Conservation (phyloP, 1,140 invertebrate genomes). For the Papilio dardanus region DNA sequence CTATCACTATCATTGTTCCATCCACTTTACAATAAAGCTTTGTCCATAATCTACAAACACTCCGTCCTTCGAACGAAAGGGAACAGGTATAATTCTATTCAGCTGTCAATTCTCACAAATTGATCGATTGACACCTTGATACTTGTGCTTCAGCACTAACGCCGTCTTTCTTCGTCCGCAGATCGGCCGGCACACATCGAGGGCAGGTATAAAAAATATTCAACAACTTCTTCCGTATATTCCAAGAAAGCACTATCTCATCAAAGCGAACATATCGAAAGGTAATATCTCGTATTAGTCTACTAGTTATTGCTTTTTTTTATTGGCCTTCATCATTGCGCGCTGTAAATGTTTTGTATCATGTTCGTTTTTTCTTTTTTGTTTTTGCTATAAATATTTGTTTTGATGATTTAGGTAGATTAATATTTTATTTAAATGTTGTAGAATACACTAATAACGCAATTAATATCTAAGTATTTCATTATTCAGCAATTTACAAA, state of each 20-base stretch:
- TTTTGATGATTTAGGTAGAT: constrained; percentile 9
- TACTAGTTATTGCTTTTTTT: constrained; percentile 20
- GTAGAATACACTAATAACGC: background rate
- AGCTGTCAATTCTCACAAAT: constrained; percentile 49
- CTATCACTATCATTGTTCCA: background rate
- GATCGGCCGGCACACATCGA: constrained; percentile 76
- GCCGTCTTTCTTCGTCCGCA: constrained; percentile 51
- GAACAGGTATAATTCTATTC: constrained; percentile 6
- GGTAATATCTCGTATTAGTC: constrained; percentile 51
- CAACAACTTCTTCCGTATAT: constrained; percentile 75
- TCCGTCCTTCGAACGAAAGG: constrained; percentile 26
- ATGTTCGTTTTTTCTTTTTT: background rate
- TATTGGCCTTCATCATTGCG: background rate
- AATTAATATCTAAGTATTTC: background rate
- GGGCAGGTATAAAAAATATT: constrained; percentile 79
- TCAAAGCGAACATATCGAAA: constrained; percentile 76
- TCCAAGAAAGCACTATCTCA: constrained; percentile 78
- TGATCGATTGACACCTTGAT: constrained; percentile 53
- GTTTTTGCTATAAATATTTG: background rate
- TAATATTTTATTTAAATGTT: constrained; percentile 14
- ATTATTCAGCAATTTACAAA: constrained; percentile 16
- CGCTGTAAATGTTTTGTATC: background rate
- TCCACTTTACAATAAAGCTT: background rate
- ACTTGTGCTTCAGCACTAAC: constrained; percentile 41
- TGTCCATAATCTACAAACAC: background rate